Base-by-base conservation (phyloP, 2,888 invertebrate species). In the Erynnis tages region DNA sequence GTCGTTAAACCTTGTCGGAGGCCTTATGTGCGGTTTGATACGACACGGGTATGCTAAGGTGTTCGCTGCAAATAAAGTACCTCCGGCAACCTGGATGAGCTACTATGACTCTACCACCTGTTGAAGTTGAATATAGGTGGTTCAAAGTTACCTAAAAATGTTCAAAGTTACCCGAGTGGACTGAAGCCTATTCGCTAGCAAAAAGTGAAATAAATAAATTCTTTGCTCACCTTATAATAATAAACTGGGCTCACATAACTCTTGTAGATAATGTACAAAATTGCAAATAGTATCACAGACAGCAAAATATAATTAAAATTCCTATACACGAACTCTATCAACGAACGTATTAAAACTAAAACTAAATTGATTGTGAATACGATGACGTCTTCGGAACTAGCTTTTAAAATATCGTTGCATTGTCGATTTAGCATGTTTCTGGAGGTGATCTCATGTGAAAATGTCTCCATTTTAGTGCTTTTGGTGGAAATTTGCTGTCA, bases 161-260 rank as follows among this genome's bases (percentile, higher is more conserved):
- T n/a, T n/a, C n/a, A n/a, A n/a, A n/a, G n/a, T n/a, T n/a, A n/a
- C n/a, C n/a, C n/a, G n/a, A n/a, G n/a, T n/a, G n/a, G n/a, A n/a
- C n/a, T n/a, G n/a, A n/a, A n/a, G n/a, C n/a, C 21, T 5, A 4
- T 21, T 21, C 2, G 2, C 8, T 38, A 23, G n/a, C 0, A 14
- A 25, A 32, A 14, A 2, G 3, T 6, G 2, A 8, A 10, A 23
- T 16, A 29, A 19, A 16, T 2, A 23, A 8, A 23, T 10, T n/a
- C n/a, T n/a, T n/a, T n/a, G n/a, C 79, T 77, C 37, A 85, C 85
- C 73, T 75, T 83, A 23, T 63, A 65, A 59, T 78, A 79, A 2
- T 76, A 21, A 4, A 78, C 55, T 0, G 82, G 85, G 40, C 58
- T 73, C 57, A 67, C 71, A 59, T 69, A 85, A 35, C 74, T 70